Evolutionary conservation across 2,113 vertebrate genomes (phyloP).

Genomic region (Pelmatolapia mariae): DNA sequence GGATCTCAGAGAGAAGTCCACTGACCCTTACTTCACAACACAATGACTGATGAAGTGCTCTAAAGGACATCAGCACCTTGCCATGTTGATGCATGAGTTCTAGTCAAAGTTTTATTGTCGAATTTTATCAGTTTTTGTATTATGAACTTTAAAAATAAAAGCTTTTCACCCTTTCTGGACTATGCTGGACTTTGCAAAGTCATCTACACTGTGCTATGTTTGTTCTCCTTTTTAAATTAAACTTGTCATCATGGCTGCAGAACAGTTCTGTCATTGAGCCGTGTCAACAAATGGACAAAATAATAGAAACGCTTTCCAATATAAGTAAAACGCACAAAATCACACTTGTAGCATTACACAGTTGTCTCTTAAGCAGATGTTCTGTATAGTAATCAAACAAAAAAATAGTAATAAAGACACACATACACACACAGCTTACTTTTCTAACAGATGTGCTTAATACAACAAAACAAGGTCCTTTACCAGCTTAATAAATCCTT

Average conservation of each 20-base stretch:
- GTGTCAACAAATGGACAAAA: neutral
- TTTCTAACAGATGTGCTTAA: neutral
- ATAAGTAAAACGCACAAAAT: neutral
- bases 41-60: neutral
- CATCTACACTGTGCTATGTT: neutral
- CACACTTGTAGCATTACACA: neutral
- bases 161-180: neutral
- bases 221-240: neutral
- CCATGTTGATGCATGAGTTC: neutral
- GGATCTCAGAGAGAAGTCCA: neutral
- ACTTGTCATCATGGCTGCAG: neutral
- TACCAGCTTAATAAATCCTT: neutral
- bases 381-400: neutral
- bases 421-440: neutral
- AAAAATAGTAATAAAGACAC: neutral
- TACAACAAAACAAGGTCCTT: neutral
- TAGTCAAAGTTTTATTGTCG: neutral
- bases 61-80: neutral
- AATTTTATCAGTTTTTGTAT: neutral
- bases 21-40: neutral
- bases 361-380: neutral
- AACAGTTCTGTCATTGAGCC: neutral
- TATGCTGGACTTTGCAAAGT: neutral
- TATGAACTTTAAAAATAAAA: neutral
- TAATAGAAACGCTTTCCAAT: neutral